Evolutionary conservation across 2,113 vertebrate species (phyloP), one percentile per base, ranked within the genome.

Genomic region (Hemibagrus wyckioides): DNA sequence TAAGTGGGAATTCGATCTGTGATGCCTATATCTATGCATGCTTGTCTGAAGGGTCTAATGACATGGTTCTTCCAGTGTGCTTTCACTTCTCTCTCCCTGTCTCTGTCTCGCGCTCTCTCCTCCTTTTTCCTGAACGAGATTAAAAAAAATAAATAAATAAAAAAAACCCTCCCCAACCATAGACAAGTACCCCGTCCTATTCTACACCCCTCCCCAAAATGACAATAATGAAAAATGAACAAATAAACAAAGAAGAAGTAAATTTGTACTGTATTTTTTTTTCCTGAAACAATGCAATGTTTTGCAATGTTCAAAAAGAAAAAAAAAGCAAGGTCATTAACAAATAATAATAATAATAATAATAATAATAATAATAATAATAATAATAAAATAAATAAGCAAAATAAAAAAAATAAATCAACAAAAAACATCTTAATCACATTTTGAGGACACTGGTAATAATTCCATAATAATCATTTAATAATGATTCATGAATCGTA

Each of bases 11-110:
- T 71, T 83, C 75, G 61, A 89, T 87, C 91, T 90, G 84, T 89
- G 90, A 92, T 91, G 90, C 90, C 90, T 93, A 91, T 93, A 94
- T 92, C 94, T 94, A 95, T 94, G 94, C 95, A 94, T 95, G 94
- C 93, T 94, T 88, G 91, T 90, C 91, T 93, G 92, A 92, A 85
- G 87, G 91, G 89, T 93, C 90, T 93, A 91, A 89, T 92, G 77
- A 88, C 90, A 92, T 50, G 91, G 92, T 92, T 95, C 91, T 93
- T 94, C 93, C 90, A 92, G 80, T 87, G 44, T 92, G 91, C 88
- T 81, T 57, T 85, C 85, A 87, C 81, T 89, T 90, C 80, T 81
- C 89, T 83, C 44, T 86, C 67, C 73, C 67, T 50, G 61, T 87
- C 84, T 61, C 80, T 79, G 81, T 52, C 85, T 89, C 86, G 88